Base-by-base conservation (phyloP, 1,140 invertebrate species). In the Leptonema lineaticorne region DNA sequence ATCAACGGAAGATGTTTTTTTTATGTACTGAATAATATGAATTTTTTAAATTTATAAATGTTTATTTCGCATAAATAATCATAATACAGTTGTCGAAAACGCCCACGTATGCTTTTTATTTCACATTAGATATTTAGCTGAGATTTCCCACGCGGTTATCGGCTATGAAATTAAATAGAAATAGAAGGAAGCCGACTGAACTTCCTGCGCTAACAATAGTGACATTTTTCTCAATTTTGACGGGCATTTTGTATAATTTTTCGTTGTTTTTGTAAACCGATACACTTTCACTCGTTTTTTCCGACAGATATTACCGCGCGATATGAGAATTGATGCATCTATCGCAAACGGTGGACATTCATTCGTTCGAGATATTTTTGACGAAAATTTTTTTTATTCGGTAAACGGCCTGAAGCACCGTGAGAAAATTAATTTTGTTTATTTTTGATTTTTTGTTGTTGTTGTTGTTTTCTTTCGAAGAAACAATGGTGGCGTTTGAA, bases 121-220 rank as follows among this genome's bases (percentile, higher is more conserved):
- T n/a, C n/a, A n/a, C n/a, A n/a, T 26, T 26, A 11, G 50, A 14
- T 53, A 26, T 22, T 53, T 22, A 53, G 9, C 20, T 14, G 22
- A 53, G 20, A 45, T 41, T 63, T 63, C 60, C 33, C 41, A 63
- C 60, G 41, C 16, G 26, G 18, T n/a, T 37, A 45, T 14, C 60
- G 28, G 16, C 20, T 41, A 53, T 53, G 20, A 3, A 20, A 3
- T 3, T 6, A 22, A 2, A 53, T 53, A 20, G 45, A 6, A 5
- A 20, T 20, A n/a, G 18, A 37, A 59, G 24, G 30, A 29, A 59
- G 33, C 24, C 20, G 57, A 16, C 57, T 24, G 33, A 30, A 59
- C 57, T 59, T 59, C 57, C 57, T 59, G 57, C 28, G 8, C 2
- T 24, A 18, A 22, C 57, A 59, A 59, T 37, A 20, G 33, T 20